Base-by-base conservation (phyloP, 2,113 vertebrate species). In the Mus spicilegus region DNA sequence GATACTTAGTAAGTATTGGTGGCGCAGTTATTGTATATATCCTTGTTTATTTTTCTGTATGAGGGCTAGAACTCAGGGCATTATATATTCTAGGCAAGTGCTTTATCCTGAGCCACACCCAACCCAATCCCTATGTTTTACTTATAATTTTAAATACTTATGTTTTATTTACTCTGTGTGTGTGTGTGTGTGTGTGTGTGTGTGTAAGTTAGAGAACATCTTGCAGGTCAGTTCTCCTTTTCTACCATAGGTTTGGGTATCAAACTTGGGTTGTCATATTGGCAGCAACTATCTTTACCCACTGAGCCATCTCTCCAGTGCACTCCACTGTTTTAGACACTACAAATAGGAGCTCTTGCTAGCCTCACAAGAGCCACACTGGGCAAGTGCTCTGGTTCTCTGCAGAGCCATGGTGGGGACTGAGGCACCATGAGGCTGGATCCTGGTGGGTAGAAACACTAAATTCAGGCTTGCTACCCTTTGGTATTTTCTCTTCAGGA, bases 401-500 rank as follows among this genome's bases (percentile, higher is more conserved):
- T 76, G 75, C 49, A 14, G 2, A 3, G 8, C 36, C 30, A 9
- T 17, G 42, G 46, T 36, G 39, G 81, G 20, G 39, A 30, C 78
- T 10, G 11, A 58, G 69, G 16, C 46, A 39, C 17, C 26, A 10
- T 7, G 70, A 58, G 54, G 16, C 54, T 13, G 17, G 36, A 36
- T 4, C 20, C 54, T 0, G 19, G 16, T 26, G 17, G 16, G 36
- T 6, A 8, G 24, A 19, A 39, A 28, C 56, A 51, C 75, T 36
- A 51, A 42, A 6, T 2, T 39, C 46, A 36, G 17, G 13, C 94
- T 61, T 63, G 36, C 30, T 14, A 1, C 39, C 72, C 26, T 26
- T 8, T n/a, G 81, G 1, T 49, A 7, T 63, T 95, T 81, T 58
- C 39, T 93, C 97, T 5, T 96, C 94, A 72, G 97, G 70, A 96